phyloP scores from a whole-genome alignment of 1,140 invertebrate species.

The Camponotus vicinus region DNA sequence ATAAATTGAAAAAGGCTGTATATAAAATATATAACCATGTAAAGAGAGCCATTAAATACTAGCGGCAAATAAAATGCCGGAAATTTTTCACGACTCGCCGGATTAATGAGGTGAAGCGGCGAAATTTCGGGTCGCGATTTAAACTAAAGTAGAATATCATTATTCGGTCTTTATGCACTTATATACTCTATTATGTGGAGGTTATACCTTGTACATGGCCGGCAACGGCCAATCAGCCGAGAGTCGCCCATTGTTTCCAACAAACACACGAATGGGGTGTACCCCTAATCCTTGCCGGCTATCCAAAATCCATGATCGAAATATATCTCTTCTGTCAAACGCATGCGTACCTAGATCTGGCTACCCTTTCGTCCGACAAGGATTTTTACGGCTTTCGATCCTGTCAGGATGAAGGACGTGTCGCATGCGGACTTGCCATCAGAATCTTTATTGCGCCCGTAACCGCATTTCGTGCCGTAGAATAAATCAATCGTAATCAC shows the following conservation, averaged over 20 bases:
- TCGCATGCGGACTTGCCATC: slow-evolving; percentile 75
- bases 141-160: slow-evolving; percentile 45
- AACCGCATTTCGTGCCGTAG: slow-evolving; percentile 54
- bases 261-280: slow-evolving; percentile 77
- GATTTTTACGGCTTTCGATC: slow-evolving; percentile 84
- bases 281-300: slow-evolving; percentile 81
- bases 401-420: slow-evolving; percentile 76
- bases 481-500: slow-evolving; percentile 61
- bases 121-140: neutral
- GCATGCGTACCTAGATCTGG: slow-evolving; percentile 84
- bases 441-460: slow-evolving; percentile 75
- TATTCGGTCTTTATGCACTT: slow-evolving; percentile 20
- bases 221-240: slow-evolving; percentile 74
- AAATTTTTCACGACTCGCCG: neutral
- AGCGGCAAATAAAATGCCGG: neutral
- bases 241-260: slow-evolving; percentile 82
- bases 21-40: too few relatives aligned
- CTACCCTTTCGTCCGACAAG: slow-evolving; percentile 83
- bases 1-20: neutral
- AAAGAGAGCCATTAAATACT: neutral
- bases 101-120: neutral
- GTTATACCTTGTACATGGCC: slow-evolving; percentile 51
- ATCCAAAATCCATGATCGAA: slow-evolving; percentile 84
- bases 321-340: slow-evolving; percentile 85
- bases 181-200: slow-evolving; percentile 27